Base-by-base conservation (phyloP, 2,113 vertebrate species). In the Silurus asotus region DNA sequence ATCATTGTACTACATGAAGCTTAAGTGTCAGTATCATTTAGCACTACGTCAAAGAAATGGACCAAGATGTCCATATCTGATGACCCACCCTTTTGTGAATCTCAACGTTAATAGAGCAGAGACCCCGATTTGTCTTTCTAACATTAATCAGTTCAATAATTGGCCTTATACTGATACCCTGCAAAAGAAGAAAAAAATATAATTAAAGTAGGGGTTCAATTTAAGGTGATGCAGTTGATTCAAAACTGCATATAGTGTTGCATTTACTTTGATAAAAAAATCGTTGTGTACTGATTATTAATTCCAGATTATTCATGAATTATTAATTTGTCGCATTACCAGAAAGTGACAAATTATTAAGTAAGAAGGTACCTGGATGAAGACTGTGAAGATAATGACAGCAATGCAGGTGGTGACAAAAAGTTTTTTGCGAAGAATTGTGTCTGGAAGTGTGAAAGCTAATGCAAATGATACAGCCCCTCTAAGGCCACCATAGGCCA, bases 81-180 rank as follows among this genome's bases (percentile, higher is more conserved):
- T 67, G 28, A 81, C 95, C 0, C 95, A 99, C 98, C 96, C 98
- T 95, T 88, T 93, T 95, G 87, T 99, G 97, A 88, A 99, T 94
- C 92, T 99, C 98, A 81, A 95, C 96, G 82, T 97, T 97, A 88
- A 99, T 98, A 88, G 95, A 97, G 87, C 95, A 95, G 37, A 96
- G 94, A 37, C 97, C 96, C 89, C 96, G 96, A 90, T 97, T 97
- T 88, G 98, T 96, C 89, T 95, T 96, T 92, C 97, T 97, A 69
- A 99, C 96, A 81, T 99, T 96, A 89, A 99, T 96, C 88, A 95
- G 96, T 85, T 97, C 96, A 77, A 99, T 97, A 84, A 99, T 89
- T 49, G 97, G 97, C n/a, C 98, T 95, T 87, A 99, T 98, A 48
- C 96, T 98, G 92, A 97, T 99, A 88, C 98, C 98, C 98, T 99